Conservation (phyloP, 2,113 vertebrate genomes). For the Uropsilus gracilis region DNA sequence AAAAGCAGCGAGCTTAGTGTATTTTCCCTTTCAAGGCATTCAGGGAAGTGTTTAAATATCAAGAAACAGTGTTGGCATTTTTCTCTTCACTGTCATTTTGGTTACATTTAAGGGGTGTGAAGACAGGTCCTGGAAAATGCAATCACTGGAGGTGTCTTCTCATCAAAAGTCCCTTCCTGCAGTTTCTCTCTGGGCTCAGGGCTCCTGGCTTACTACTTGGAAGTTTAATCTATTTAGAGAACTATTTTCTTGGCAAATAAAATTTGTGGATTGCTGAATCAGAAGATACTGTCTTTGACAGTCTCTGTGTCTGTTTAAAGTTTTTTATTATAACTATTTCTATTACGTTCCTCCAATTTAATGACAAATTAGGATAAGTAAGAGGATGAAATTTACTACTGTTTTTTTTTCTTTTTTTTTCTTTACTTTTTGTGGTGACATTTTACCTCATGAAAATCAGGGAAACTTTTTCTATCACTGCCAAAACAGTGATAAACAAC, state of each 20-base stretch:
- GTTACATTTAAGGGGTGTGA: not conserved
- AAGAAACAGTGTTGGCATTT: slow-evolving; percentile 52
- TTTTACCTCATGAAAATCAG: not conserved
- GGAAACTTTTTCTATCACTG: not conserved
- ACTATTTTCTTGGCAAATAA: not conserved
- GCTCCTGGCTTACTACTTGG: not conserved
- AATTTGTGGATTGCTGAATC: not conserved
- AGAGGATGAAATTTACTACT: not conserved
- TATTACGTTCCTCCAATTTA: slow-evolving; percentile 9
- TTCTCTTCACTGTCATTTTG: not conserved
- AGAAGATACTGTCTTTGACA: slow-evolving; percentile 2
- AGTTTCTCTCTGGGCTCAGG: not conserved
- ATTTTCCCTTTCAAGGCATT: not conserved
- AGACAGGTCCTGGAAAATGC: not conserved
- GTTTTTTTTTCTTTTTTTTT: too few species aligned
- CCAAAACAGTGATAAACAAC: too few species aligned
- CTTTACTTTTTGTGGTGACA: not conserved
- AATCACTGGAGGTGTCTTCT: not conserved
- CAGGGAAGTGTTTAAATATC: not conserved
- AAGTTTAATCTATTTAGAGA: not conserved
- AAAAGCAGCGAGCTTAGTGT: not conserved
- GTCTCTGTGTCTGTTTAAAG: not conserved
- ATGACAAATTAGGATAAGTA: not conserved
- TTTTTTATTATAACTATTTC: not conserved
- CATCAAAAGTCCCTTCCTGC: not conserved